Percentiles rank a stretch among this genome's conserved stretches.
phyloP scores from a whole-genome alignment of 37 sponge, comb jelly and placozoan genomes.

The Eunapius fragilis region DNA sequence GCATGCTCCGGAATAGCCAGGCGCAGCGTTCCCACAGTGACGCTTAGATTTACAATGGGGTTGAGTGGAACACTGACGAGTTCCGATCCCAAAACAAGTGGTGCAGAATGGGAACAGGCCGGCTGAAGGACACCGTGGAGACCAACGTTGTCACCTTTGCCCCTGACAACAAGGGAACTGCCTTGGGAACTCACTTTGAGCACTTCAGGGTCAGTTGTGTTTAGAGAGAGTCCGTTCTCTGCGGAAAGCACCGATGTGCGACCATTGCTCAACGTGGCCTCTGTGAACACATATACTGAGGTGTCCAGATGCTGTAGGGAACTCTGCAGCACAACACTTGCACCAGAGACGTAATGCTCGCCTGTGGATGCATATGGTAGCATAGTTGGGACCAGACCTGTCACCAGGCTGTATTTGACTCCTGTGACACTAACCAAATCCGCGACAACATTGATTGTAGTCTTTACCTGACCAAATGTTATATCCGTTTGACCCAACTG shows the following conservation, averaged over 20 bases:
- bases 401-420: slow-evolving; percentile 29
- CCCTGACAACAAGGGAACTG: slow-evolving; percentile 28
- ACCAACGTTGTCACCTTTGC: slow-evolving; percentile 27
- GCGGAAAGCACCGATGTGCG: slow-evolving; percentile 23
- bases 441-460: background rate
- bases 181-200: slow-evolving; percentile 6
- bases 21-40: background rate
- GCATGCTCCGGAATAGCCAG: slow-evolving; percentile 20
- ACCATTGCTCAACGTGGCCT: slow-evolving; percentile 58
- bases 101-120: background rate
- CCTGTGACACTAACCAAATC: slow-evolving; percentile 25
- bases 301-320: slow-evolving; percentile 23
- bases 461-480: background rate
- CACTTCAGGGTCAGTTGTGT: slow-evolving; percentile 19
- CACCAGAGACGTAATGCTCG: slow-evolving; percentile 9
- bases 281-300: slow-evolving; percentile 36
- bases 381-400: slow-evolving; percentile 11
- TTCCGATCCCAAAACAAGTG: background rate
- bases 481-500: background rate
- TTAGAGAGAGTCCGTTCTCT: slow-evolving; percentile 27
- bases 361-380: slow-evolving; percentile 5
- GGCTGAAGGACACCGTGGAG: slow-evolving; percentile 14
- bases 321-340: background rate
- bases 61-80: slow-evolving; percentile 31
- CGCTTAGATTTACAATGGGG: background rate